Evolutionary conservation across 2,113 vertebrate species (phyloP), one percentile per base, ranked within the genome.

Genomic region (Micromys minutus): DNA sequence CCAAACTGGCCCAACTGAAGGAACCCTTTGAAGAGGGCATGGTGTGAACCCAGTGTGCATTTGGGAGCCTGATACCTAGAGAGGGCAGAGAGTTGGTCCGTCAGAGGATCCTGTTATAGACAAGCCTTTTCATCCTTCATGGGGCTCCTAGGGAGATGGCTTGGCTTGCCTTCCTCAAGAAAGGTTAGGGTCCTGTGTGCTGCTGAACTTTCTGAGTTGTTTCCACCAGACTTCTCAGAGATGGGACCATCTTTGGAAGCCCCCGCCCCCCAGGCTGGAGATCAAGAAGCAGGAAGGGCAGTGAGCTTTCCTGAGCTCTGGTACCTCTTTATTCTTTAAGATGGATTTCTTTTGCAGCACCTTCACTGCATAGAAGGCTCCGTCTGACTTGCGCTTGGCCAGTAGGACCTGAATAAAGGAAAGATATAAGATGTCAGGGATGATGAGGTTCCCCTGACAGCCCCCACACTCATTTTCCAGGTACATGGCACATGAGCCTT

Each of bases 341-440:
- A 99, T 99, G 59, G 99, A 99, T 98, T 99, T 99, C 98, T 99
- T 99, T 98, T 99, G 99, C 95, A 99, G 98, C 96, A 99, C 99
- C 97, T 99, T 99, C 80, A 99, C 99, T 0, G 99, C 99, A 3
- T 99, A 99, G 97, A 99, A 99, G 12, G 97, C 99, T 76, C 98
- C 99, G 0, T 99, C 99, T 0, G 99, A 99, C 98, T 99, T 99
- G 93, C 98, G 99, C 94, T 99, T 99, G 91, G 99, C 99, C 93
- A 99, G 98, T 31, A 99, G 98, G 80, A 99, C 99, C 99, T 99
- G 98, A 97, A 94, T 95, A 75, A 96, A 96, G 55, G n/a, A 72
- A 69, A 77, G 21, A 65, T 0, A 1, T 13, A 76, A 36, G 50
- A 29, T 2, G 72, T 45, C 0, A 8, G 0, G 0, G 39, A 91